phyloP scores from a whole-genome alignment of 2,888 invertebrate genomes.

The Mythimna ferrago region DNA sequence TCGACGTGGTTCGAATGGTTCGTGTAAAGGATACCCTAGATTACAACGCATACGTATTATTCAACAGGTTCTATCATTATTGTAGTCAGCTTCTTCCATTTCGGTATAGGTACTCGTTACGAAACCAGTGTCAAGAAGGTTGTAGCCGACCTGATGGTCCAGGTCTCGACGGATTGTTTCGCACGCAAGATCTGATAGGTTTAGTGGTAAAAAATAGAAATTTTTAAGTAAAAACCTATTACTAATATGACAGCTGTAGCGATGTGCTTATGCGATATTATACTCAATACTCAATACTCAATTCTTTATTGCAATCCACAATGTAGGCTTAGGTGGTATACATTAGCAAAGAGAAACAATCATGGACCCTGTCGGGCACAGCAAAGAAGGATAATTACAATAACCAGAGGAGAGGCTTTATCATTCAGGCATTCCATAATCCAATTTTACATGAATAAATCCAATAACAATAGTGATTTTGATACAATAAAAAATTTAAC shows the following conservation, averaged over 20 bases:
- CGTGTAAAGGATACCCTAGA: slow-evolving; percentile 12
- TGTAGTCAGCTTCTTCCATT: neutral
- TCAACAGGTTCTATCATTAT: neutral
- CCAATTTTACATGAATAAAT: no score
- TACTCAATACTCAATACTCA: no score
- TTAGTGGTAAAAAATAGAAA: neutral
- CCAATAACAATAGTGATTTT: no score
- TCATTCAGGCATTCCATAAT: no score
- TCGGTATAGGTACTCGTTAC: neutral
- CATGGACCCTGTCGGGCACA: no score
- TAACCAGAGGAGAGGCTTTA: no score
- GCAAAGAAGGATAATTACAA: no score
- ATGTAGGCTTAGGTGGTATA: no score
- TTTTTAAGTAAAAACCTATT: neutral
- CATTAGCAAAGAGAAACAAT: no score
- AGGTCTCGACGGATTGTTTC: neutral
- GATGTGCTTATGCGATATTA: slow-evolving; percentile 10
- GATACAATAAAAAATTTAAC: no score
- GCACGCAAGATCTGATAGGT: neutral
- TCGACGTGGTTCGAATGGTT: slow-evolving; percentile 25
- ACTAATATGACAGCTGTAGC: neutral
- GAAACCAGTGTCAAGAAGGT: neutral
- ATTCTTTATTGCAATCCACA: no score
- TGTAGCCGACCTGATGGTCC: neutral
- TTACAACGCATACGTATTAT: slow-evolving; percentile 6